Evolutionary conservation across 2,797 vertebrate species (phyloP).

Genomic region (Alectoris magna): DNA sequence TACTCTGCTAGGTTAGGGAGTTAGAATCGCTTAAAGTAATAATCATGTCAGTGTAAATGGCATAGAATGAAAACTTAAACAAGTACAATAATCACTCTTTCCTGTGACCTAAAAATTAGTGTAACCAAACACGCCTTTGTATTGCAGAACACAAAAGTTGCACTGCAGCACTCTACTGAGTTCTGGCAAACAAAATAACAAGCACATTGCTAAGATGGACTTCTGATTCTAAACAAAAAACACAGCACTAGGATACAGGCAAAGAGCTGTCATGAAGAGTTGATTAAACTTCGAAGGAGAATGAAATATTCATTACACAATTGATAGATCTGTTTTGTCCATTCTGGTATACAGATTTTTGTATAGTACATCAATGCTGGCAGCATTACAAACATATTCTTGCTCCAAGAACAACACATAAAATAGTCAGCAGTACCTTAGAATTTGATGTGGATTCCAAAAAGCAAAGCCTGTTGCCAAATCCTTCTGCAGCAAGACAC

Average conservation of each 20-base stretch:
- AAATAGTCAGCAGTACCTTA: slow-evolving; percentile 83
- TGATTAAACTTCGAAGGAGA: not conserved
- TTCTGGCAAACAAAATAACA: not conserved
- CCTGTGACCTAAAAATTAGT: not conserved
- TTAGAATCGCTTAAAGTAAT: not conserved
- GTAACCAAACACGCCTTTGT: not conserved
- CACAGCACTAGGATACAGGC: not conserved
- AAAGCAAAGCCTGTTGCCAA: slow-evolving; percentile 96
- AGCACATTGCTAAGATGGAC: not conserved
- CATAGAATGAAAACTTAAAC: not conserved
- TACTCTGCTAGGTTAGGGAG: not conserved
- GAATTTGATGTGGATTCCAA: slow-evolving; percentile 97
- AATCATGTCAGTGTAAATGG: not conserved
- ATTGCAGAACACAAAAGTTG: not conserved
- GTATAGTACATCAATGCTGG: not conserved
- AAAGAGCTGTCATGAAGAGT: not conserved
- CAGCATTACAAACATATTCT: not conserved
- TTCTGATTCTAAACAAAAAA: not conserved
- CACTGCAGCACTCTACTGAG: not conserved
- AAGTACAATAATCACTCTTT: not conserved
- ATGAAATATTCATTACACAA: not conserved
- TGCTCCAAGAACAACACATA: not conserved
- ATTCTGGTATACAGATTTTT: not conserved
- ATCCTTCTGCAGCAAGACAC: slow-evolving; percentile 95
- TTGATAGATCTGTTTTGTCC: not conserved